Base-by-base conservation (phyloP, 2,797 vertebrate species). In the Discoglossus pictus region DNA sequence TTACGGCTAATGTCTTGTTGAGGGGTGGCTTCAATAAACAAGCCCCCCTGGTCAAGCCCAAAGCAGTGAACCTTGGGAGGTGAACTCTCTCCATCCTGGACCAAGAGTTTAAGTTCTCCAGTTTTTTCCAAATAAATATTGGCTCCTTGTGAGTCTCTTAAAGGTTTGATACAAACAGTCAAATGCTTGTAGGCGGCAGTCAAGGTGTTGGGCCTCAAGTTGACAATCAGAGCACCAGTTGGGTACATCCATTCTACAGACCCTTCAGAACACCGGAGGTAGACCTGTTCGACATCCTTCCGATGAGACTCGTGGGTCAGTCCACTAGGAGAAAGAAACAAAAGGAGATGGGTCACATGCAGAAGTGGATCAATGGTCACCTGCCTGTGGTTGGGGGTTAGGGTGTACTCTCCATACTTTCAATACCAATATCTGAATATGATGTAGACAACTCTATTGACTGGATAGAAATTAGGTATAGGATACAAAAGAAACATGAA, bases 271-370 rank as follows among this genome's bases (percentile, higher is more conserved):
- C 97, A 99, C 55, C 97, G 94, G 62, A 99, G 88, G 83, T 99
- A 99, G 77, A 99, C 95, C 90, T 99, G 97, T 74, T 98, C 96
- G 73, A 99, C 96, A 50, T 99, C 97, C 82, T 96, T 91, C 76
- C 89, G 80, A 83, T 97, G 96, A 24, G 91, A 88, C 80, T 98
- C 95, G 0, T 97, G 96, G 1, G 94, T 98, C 75, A 99, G 86
- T 16, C 97, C 97, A 21, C 96, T 99, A 75, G 0, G 1, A 74
- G 12, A 8, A 60, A 38, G 12, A 48, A 17, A 44, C 20, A 25
- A 21, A 15, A 16, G 27, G n/a, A 50, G 15, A 47, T 10, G 21
- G 18, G 44, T 47, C n/a, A n/a, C n/a, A n/a, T n/a, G n/a, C n/a
- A n/a, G n/a, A 31, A 31, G 8, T 31, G 8, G 4, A 31, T 31